Percentiles rank a stretch among this genome's conserved stretches.
phyloP scores from a whole-genome alignment of 1,140 invertebrate species.

The Drosophila setifemur region DNA sequence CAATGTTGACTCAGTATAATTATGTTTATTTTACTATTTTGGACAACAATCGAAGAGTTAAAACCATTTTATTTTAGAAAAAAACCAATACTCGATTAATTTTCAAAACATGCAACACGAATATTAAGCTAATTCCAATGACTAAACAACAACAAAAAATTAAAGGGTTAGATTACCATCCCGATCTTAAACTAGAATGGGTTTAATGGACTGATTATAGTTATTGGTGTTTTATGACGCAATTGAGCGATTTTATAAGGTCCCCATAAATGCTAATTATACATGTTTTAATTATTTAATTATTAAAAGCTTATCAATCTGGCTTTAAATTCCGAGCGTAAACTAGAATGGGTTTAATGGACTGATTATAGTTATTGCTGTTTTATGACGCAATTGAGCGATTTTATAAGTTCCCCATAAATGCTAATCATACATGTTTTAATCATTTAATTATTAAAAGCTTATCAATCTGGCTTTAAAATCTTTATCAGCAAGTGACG shows the following conservation, averaged over 20 bases:
- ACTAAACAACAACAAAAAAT: too few species aligned
- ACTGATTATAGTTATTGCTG: slow-evolving; percentile 40
- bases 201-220: too few species aligned
- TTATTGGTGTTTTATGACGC: slow-evolving; percentile 55
- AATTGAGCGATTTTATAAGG: slow-evolving; percentile 48
- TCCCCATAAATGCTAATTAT: slow-evolving; percentile 19
- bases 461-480: slow-evolving; percentile 54
- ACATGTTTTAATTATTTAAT: neutral
- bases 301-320: slow-evolving; percentile 46
- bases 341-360: too few species aligned
- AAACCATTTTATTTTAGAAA: too few species aligned
- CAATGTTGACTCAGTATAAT: too few species aligned
- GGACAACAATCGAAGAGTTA: too few species aligned
- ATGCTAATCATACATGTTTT: neutral
- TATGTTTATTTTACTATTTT: too few species aligned
- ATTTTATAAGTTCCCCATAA: slow-evolving; percentile 45
- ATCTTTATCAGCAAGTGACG: slow-evolving; percentile 28
- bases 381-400: slow-evolving; percentile 58
- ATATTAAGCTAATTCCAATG: too few species aligned
- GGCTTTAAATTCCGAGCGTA: slow-evolving; percentile 37
- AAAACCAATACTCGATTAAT: too few species aligned
- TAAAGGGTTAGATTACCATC: too few species aligned
- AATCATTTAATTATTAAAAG: slow-evolving; percentile 2
- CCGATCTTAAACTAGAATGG: too few species aligned
- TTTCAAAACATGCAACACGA: too few species aligned